Percentiles rank a stretch among this genome's conserved stretches.
Evolutionary conservation across 2,888 invertebrate species (phyloP).

Genomic region (Sphaeridia pumilis): DNA sequence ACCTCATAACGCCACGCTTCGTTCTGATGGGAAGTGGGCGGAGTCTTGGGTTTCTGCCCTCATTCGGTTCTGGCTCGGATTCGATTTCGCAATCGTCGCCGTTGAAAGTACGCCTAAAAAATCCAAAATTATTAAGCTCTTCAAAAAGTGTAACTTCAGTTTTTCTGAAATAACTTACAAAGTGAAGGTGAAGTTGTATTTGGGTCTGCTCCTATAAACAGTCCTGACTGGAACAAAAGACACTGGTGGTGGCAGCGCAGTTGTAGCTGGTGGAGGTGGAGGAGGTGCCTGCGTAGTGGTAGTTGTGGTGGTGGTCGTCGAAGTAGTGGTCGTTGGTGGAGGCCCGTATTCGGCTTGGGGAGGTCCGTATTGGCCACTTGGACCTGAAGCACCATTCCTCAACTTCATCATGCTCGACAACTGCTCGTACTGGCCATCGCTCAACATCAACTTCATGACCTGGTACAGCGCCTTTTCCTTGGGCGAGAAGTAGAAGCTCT

Average conservation of each 20-base stretch:
- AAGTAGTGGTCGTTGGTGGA: background rate
- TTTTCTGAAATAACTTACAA: background rate
- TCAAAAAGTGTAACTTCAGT: background rate
- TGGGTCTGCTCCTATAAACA: background rate
- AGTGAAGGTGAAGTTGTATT: background rate
- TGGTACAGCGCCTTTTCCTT: background rate
- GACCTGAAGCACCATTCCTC: background rate
- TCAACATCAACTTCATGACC: background rate
- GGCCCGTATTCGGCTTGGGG: background rate
- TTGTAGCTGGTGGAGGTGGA: background rate
- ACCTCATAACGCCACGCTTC: background rate
- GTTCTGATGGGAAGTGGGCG: background rate
- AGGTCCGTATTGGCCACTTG: background rate
- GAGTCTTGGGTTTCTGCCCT: background rate
- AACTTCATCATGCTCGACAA: background rate
- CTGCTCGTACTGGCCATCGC: background rate
- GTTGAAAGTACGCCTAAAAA: background rate
- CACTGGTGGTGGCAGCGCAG: background rate
- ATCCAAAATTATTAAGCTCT: background rate
- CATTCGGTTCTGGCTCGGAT: background rate
- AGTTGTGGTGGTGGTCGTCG: background rate
- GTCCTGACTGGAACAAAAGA: background rate
- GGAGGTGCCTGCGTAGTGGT: background rate
- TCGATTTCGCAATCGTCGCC: background rate
- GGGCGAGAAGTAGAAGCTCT: background rate